These are phyloP conservation scores for Tetanocera ferruginea DNA, from an alignment of 2,888 invertebrate species.

Conservation along the genomic window DNA sequence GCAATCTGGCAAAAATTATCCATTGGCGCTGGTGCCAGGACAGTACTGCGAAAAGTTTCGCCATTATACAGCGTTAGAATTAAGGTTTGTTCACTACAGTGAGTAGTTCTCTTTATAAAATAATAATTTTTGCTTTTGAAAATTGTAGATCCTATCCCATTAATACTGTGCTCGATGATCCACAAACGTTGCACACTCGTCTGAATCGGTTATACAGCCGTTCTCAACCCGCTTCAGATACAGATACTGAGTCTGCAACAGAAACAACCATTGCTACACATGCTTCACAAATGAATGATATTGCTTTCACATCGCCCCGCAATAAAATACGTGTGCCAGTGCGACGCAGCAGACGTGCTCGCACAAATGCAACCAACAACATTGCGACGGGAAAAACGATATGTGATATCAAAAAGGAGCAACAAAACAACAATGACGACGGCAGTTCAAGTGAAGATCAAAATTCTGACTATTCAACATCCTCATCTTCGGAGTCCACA, in stretches of 20 bases:
- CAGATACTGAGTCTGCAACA: constrained; percentile 45
- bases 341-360: constrained; percentile 39
- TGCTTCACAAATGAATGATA: not conserved
- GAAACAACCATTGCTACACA: constrained; percentile 30
- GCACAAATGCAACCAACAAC: constrained; percentile 7
- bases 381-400: constrained; percentile 32
- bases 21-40: constrained; percentile 94
- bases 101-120: constrained; percentile 48
- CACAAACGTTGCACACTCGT: constrained; percentile 48
- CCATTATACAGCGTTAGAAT: constrained; percentile 83
- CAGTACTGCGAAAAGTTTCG: constrained; percentile 93
- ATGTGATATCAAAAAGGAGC: constrained; percentile 33
- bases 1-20: constrained; percentile 74
- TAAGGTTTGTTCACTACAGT: constrained; percentile 71
- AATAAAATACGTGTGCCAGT: constrained; percentile 41
- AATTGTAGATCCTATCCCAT: constrained; percentile 85
- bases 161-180: constrained; percentile 80
- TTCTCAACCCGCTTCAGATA: not conserved
- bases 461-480: constrained; percentile 41
- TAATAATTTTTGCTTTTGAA: not conserved
- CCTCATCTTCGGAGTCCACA: constrained; percentile 48
- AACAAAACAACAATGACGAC: not conserved
- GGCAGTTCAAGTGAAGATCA: constrained; percentile 6
- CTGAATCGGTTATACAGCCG: constrained; percentile 1
- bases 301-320: constrained; percentile 24